Percentiles rank a stretch among this genome's conserved stretches.
phyloP scores from a whole-genome alignment of 30 jellyfish, hydroid and myxozoan species.

The Nemopilema nomurai region DNA sequence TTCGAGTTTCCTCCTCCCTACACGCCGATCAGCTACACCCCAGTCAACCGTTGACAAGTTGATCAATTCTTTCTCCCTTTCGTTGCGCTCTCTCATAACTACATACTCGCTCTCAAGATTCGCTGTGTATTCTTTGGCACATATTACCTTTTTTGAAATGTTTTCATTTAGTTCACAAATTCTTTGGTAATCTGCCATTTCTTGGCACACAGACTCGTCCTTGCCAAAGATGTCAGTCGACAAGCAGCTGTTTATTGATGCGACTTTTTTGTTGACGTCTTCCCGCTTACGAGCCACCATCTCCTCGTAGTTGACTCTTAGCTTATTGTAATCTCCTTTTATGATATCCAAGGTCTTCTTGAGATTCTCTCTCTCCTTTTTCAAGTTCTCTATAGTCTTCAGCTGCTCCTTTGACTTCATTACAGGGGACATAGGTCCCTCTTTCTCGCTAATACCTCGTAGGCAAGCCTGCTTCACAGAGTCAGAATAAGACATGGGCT shows the following conservation, averaged over 20 bases:
- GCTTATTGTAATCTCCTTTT: constrained; percentile 9
- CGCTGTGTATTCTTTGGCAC: background rate
- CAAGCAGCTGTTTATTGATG: constrained; percentile 17
- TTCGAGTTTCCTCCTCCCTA: constrained; percentile 2
- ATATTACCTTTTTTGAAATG: constrained; percentile 5
- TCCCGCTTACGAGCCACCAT: constrained; percentile 19
- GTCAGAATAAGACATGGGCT: constrained; percentile 69
- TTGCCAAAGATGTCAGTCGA: background rate
- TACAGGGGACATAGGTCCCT: background rate
- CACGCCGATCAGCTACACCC: background rate
- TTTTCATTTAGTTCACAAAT: constrained; percentile 29
- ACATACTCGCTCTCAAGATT: background rate
- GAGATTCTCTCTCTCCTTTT: constrained; percentile 29
- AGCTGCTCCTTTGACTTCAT: constrained; percentile 9
- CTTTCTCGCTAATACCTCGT: background rate
- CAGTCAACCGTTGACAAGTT: background rate
- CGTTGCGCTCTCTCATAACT: constrained; percentile 19
- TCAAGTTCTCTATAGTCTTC: background rate
- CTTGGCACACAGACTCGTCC: constrained; percentile 5
- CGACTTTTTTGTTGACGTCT: constrained; percentile 1
- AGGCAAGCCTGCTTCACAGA: constrained; percentile 56
- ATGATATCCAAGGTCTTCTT: constrained; percentile 17
- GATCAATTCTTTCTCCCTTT: constrained; percentile 16
- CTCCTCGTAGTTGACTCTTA: constrained; percentile 10
- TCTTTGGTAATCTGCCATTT: background rate